These are phyloP conservation scores for Bostrychus sinensis DNA, from an alignment of 2,113 vertebrate species.

Conservation along the genomic window DNA sequence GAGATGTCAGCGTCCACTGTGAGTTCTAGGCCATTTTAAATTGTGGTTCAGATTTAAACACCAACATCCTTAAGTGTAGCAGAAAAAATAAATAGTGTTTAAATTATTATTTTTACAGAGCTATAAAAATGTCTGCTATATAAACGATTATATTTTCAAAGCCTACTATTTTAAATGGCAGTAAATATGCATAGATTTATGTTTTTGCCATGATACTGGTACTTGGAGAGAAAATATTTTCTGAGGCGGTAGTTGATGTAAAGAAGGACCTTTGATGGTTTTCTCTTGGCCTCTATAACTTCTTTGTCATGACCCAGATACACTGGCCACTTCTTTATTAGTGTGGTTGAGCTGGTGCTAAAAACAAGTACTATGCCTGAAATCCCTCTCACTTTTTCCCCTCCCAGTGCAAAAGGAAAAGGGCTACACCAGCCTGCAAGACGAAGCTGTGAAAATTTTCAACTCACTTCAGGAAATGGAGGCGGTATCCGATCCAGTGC, in stretches of 20 bases:
- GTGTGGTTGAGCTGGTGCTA: too few species aligned
- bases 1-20: constrained; percentile 86
- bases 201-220: too few species aligned
- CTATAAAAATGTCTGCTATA: background rate
- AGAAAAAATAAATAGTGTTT: too few species aligned
- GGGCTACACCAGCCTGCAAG: constrained; percentile 91
- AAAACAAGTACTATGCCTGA: background rate
- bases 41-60: background rate
- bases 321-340: too few species aligned
- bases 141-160: background rate
- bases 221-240: too few species aligned
- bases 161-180: background rate
- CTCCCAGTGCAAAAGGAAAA: constrained; percentile 88
- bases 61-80: too few species aligned
- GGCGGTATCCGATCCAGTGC: constrained; percentile 87
- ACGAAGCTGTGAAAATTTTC: constrained; percentile 93
- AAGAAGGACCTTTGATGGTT: too few species aligned
- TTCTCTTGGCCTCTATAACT: too few species aligned
- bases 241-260: too few species aligned
- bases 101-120: too few species aligned
- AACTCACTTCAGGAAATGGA: constrained; percentile 94
- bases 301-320: too few species aligned
- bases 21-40: constrained; percentile 46
- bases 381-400: background rate
- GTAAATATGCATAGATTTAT: background rate